Evolutionary conservation across 2,113 vertebrate species (phyloP).

Genomic region (Typhlomys cinereus): DNA sequence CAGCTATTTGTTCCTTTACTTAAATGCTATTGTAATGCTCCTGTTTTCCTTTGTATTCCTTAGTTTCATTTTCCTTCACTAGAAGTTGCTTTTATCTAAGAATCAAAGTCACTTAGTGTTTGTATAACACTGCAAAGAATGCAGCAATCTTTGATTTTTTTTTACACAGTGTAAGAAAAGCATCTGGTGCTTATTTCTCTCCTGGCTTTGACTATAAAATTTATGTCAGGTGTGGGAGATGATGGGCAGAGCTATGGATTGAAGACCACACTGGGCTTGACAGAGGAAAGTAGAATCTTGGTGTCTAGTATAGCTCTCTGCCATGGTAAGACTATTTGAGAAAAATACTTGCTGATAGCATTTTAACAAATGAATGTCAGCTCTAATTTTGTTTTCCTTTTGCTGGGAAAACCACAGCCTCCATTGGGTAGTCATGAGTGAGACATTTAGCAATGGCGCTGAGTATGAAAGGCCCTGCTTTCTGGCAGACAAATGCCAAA

Average conservation of each 20-base stretch:
- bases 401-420: constrained; percentile 46
- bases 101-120: constrained; percentile 23
- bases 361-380: background rate
- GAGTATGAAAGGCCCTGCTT: background rate
- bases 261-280: constrained; percentile 39
- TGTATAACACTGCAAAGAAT: background rate
- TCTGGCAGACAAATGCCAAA: background rate
- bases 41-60: background rate
- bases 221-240: background rate
- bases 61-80: background rate
- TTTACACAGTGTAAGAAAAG: background rate
- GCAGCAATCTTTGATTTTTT: background rate
- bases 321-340: constrained; percentile 34
- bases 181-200: constrained; percentile 10
- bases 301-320: background rate
- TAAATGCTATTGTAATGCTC: background rate
- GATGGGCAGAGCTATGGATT: background rate
- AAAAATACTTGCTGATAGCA: constrained; percentile 43
- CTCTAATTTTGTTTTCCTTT: constrained; percentile 56
- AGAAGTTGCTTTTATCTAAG: background rate
- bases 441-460: background rate
- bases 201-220: background rate
- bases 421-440: background rate
- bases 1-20: constrained; percentile 18
- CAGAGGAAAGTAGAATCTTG: constrained; percentile 40